Base-by-base conservation (phyloP, 2,797 vertebrate species). In the Alosa sapidissima region DNA sequence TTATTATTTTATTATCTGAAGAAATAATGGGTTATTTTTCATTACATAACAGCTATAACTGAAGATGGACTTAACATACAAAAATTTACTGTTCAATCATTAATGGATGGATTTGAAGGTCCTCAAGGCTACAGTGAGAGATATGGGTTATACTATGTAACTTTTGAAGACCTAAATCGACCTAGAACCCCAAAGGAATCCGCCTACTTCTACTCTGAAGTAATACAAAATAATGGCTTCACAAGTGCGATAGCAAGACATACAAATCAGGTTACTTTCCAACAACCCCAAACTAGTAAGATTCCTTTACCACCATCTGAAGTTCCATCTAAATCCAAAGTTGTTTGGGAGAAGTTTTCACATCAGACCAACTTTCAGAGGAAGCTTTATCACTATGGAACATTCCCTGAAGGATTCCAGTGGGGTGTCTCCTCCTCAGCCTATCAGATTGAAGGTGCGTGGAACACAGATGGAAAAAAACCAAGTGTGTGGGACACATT, bases 21-120 rank as follows among this genome's bases (percentile, higher is more conserved):
- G 2, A 41, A 41, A 41, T 41, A 41, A 41, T 41, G 41, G 41
- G 41, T 41, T 41, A 2, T 4, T 41, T 41, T 41, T 41, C 41
- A 41, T 41, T 28, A 28, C 28, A 1, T 11, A 51, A 51, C 2
- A 51, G 49, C 49, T 51, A 51, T 51, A 51, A 7, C 7, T 28
- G 28, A 28, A 51, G 49, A 98, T 19, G 28, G 65, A 0, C 90
- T 98, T 10, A 82, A 95, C 87, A 93, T 99, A 75, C 94, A 60
- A 47, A 91, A 94, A 0, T 99, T 97, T 68, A 92, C 97, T 11
- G 94, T 95, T 62, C 95, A 96, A 82, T 97, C 98, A 82, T 91
- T 99, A n/a, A 90, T 98, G 48, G 98, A 99, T 88, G 96, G 97
- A 41, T 99, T 98, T 87, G 98, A 99, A 86, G 98, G 97, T 9